Evolutionary conservation across 1,140 invertebrate genomes (phyloP).

Genomic region (Metaphire vulgaris): DNA sequence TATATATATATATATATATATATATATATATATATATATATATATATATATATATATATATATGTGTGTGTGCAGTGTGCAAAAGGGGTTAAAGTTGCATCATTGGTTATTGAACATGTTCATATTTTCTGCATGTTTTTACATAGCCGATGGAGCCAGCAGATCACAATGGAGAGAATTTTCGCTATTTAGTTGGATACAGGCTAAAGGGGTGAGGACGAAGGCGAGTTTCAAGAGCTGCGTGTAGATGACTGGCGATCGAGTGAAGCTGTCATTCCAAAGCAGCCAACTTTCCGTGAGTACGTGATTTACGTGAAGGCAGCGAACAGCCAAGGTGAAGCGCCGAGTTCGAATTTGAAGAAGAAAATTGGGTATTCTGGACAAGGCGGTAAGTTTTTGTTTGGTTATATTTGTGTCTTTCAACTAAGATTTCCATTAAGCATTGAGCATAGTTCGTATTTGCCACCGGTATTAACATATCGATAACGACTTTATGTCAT

Average conservation of each 20-base stretch:
- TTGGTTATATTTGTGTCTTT: too few relatives aligned
- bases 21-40: too few relatives aligned
- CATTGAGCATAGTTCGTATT: too few relatives aligned
- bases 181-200: conserved; percentile 26
- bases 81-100: too few relatives aligned
- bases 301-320: conserved; percentile 18
- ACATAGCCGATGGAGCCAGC: conserved; percentile 21
- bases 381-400: not conserved
- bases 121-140: too few relatives aligned
- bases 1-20: too few relatives aligned
- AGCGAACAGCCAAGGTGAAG: conserved; percentile 15
- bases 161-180: conserved; percentile 26
- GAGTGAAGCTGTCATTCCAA: conserved; percentile 21
- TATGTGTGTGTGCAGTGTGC: too few relatives aligned
- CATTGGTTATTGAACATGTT: too few relatives aligned
- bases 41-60: too few relatives aligned
- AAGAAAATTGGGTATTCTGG: not conserved
- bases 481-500: too few relatives aligned
- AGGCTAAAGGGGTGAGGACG: not conserved
- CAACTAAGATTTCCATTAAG: too few relatives aligned
- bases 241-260: conserved; percentile 26
- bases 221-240: not conserved
- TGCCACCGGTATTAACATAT: too few relatives aligned
- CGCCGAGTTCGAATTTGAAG: not conserved
- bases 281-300: conserved; percentile 19